Evolutionary conservation across 2,888 invertebrate species (phyloP).

Genomic region (Cabera pusaria): DNA sequence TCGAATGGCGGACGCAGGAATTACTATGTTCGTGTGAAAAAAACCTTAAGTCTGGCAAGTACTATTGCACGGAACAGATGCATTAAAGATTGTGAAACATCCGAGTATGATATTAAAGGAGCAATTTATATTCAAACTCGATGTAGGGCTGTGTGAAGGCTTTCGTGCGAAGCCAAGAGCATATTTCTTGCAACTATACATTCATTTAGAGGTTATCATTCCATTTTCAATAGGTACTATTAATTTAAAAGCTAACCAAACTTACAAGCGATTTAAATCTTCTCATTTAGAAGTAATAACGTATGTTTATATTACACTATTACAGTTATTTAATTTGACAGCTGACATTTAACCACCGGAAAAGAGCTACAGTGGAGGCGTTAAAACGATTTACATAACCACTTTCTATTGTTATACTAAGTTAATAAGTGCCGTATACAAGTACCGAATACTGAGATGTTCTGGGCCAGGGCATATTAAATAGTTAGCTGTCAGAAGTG

Average conservation of each 20-base stretch:
- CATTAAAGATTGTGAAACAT: conserved; percentile 48
- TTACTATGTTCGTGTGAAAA: conserved; percentile 62
- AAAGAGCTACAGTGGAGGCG: conserved; percentile 23
- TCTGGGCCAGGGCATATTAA: conserved; percentile 1
- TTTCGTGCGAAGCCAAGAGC: conserved; percentile 8
- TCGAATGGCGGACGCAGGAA: conserved; percentile 50
- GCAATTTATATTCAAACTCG: conserved; percentile 16
- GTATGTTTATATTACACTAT: no score
- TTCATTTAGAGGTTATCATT: no score
- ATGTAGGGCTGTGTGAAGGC: conserved; percentile 12
- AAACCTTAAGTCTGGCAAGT: conserved; percentile 39
- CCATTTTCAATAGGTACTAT: no score
- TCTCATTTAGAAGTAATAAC: no score
- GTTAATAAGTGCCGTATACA: conserved; percentile 16
- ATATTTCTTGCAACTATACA: no score
- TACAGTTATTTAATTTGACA: conserved; percentile 32
- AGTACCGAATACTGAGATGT: conserved; percentile 7
- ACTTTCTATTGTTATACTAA: conserved; percentile 32
- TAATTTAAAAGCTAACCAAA: no score
- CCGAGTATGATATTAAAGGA: conserved; percentile 25
- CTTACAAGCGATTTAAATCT: no score
- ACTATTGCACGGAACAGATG: conserved; percentile 42
- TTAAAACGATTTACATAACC: conserved; percentile 27
- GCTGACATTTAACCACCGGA: conserved; percentile 28
- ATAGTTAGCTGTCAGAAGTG: conserved; percentile 8